Conservation (phyloP, 1,140 invertebrate genomes). For the Drosophila obscura region DNA sequence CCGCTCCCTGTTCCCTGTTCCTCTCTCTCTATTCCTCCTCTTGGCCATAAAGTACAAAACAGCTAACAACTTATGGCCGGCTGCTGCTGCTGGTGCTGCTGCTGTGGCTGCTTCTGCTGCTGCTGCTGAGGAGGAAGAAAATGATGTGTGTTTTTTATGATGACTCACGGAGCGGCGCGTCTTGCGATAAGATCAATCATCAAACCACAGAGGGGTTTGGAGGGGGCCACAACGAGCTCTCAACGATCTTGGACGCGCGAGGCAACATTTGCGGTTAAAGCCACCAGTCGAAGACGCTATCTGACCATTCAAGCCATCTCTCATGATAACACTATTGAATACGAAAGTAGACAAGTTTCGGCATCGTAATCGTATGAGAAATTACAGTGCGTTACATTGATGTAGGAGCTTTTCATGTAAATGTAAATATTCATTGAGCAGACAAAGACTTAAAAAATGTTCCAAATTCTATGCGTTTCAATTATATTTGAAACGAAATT, state of each 20-base stretch:
- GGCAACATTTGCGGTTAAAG: slow-evolving; percentile 34
- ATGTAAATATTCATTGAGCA: not conserved
- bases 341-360: slow-evolving; percentile 78
- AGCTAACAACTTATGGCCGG: slow-evolving; percentile 72
- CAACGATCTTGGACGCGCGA: slow-evolving; percentile 36
- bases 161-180: slow-evolving; percentile 63
- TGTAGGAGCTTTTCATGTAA: not conserved
- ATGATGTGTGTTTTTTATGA: slow-evolving; percentile 60
- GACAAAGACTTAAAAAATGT: not conserved
- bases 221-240: slow-evolving; percentile 14
- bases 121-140: slow-evolving; percentile 59
- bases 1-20: slow-evolving; percentile 9
- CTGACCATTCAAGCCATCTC: slow-evolving; percentile 42
- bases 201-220: slow-evolving; percentile 43
- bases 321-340: slow-evolving; percentile 79
- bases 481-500: not conserved
- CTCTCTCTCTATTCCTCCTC: slow-evolving; percentile 36
- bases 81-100: slow-evolving; percentile 9
- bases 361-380: slow-evolving; percentile 11
- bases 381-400: slow-evolving; percentile 16
- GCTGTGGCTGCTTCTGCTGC: slow-evolving; percentile 44
- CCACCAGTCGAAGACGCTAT: slow-evolving; percentile 1
- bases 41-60: slow-evolving; percentile 73
- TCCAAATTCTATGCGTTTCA: no score
- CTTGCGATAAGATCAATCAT: slow-evolving; percentile 77